phyloP scores from a whole-genome alignment of 2,113 vertebrate genomes.

The Nothobranchius kuhntae region DNA sequence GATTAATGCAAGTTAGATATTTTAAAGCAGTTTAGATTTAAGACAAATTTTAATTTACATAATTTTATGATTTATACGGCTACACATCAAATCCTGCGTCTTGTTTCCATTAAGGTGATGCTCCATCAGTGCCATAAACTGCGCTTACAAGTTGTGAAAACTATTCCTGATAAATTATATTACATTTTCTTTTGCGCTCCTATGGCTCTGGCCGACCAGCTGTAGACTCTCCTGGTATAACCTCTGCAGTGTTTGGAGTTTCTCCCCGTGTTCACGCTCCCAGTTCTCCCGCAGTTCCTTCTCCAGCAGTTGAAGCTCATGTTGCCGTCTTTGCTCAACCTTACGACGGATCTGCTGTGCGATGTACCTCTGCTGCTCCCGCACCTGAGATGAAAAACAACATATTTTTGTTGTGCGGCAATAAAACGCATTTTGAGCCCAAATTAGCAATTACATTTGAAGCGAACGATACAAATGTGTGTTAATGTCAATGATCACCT shows the following conservation, averaged over 20 bases:
- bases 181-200: slow-evolving; percentile 88
- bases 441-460: neutral
- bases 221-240: slow-evolving; percentile 85
- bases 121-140: neutral
- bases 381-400: slow-evolving; percentile 78
- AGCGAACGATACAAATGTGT: neutral
- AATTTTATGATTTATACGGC: no score
- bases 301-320: slow-evolving; percentile 81
- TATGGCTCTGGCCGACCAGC: slow-evolving; percentile 85
- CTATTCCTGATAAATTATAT: slow-evolving; percentile 52
- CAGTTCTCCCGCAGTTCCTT: slow-evolving; percentile 83
- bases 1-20: no score
- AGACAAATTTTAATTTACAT: no score
- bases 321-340: slow-evolving; percentile 83
- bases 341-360: slow-evolving; percentile 85
- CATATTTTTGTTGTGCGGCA: no score
- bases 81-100: no score
- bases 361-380: slow-evolving; percentile 90
- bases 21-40: no score
- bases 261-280: slow-evolving; percentile 83
- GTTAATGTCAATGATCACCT: slow-evolving; percentile 73
- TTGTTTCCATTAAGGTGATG: no score
- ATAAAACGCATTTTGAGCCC: no score
- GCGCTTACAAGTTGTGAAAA: neutral
- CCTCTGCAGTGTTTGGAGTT: slow-evolving; percentile 80